phyloP scores from a whole-genome alignment of 2,797 vertebrate species.

The Pteropus rufus region DNA sequence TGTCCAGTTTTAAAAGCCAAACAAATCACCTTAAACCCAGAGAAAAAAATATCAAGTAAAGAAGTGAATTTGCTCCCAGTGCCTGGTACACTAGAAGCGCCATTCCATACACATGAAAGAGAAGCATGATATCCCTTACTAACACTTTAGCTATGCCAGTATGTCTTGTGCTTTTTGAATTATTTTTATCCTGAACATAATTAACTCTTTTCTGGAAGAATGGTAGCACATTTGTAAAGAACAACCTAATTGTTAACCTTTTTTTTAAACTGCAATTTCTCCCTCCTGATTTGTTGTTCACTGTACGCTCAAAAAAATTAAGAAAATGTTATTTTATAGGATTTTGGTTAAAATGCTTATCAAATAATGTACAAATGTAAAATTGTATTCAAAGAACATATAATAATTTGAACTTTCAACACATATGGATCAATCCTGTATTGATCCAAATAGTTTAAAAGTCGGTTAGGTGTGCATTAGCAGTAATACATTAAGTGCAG shows the following conservation, averaged over 20 bases:
- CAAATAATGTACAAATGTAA: neutral
- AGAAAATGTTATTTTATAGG: neutral
- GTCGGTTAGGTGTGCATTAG: neutral
- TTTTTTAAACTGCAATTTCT: neutral
- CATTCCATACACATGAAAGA: neutral
- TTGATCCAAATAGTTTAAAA: constrained; percentile 20
- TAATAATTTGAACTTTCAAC: neutral
- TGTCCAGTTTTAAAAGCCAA: neutral
- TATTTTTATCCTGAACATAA: neutral
- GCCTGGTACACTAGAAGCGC: too few relatives aligned
- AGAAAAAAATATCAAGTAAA: neutral
- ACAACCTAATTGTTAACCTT: neutral
- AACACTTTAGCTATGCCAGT: too few relatives aligned
- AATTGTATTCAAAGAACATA: neutral
- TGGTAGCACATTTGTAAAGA: neutral
- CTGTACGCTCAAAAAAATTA: neutral
- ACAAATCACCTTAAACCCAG: neutral
- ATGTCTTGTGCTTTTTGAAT: neutral
- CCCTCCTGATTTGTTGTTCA: neutral
- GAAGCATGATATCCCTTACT: accelerated
- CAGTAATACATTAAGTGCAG: neutral
- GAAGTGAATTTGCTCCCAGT: neutral
- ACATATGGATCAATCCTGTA: neutral
- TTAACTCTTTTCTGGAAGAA: neutral
- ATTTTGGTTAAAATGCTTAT: neutral